Percentiles rank a stretch among this genome's conserved stretches.
Conservation (phyloP, 2,797 vertebrate genomes). For the Poecilia picta region DNA sequence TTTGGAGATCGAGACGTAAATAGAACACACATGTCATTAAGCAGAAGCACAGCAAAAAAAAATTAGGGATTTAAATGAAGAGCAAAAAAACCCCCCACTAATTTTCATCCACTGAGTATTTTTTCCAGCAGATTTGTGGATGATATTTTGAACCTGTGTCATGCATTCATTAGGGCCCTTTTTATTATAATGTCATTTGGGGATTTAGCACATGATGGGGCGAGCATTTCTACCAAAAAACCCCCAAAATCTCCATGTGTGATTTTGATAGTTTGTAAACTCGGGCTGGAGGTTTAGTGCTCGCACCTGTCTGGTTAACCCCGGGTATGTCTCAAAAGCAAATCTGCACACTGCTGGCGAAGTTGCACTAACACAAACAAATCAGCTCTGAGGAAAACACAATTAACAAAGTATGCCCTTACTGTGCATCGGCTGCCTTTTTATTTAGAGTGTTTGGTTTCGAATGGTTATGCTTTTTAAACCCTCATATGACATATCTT, state of each 20-base stretch:
- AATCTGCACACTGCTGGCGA: conserved; percentile 36
- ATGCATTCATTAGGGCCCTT: conserved; percentile 54
- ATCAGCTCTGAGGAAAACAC: conserved; percentile 9
- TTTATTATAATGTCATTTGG: conserved; percentile 61
- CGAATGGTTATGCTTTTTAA: conserved; percentile 38
- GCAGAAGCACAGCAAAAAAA: conserved; percentile 47
- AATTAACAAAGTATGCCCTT: conserved; percentile 15
- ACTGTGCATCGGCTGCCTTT: not conserved
- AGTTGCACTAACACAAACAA: conserved; percentile 37
- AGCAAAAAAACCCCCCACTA: no score
- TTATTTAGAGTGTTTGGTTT: conserved; percentile 12
- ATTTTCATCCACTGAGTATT: conserved; percentile 30
- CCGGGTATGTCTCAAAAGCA: conserved; percentile 54
- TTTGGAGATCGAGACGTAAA: conserved; percentile 80
- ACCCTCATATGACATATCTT: not conserved
- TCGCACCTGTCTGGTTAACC: conserved; percentile 75
- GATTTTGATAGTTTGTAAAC: conserved; percentile 80
- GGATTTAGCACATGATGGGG: conserved; percentile 47
- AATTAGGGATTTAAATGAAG: no score
- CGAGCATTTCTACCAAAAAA: conserved; percentile 47
- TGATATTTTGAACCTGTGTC: conserved; percentile 47
- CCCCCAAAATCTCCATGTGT: conserved; percentile 58
- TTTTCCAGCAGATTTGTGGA: conserved; percentile 53
- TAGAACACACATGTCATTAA: conserved; percentile 81
- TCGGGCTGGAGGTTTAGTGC: conserved; percentile 75